These are phyloP conservation scores for Drosophila cracens DNA, from an alignment of 2,888 invertebrate species.

Conservation along the genomic window DNA sequence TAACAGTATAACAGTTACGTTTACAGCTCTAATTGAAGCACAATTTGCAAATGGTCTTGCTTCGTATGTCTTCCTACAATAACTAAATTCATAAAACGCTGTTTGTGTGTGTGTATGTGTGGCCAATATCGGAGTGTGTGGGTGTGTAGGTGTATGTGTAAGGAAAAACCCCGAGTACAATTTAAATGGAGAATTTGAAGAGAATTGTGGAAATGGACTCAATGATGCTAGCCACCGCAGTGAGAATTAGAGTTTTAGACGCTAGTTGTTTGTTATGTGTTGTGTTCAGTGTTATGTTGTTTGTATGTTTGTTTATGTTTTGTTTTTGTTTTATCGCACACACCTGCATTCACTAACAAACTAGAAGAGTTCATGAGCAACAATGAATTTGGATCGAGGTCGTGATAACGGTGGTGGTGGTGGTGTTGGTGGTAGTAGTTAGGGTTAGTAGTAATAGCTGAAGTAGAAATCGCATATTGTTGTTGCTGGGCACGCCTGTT, in stretches of 20 bases:
- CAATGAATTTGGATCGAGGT: conserved; percentile 84
- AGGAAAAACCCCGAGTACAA: conserved; percentile 22
- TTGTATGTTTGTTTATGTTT: conserved; percentile 51
- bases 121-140: conserved; percentile 24
- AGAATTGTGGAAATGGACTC: conserved; percentile 24
- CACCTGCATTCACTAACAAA: conserved; percentile 85
- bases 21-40: conserved; percentile 24
- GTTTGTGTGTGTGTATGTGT: conserved; percentile 21
- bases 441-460: conserved; percentile 60
- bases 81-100: conserved; percentile 13
- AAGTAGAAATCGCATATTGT: conserved; percentile 82
- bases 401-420: conserved; percentile 81
- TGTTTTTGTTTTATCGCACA: conserved; percentile 75
- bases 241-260: conserved; percentile 1
- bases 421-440: conserved; percentile 66
- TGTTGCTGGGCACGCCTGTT: conserved; percentile 83
- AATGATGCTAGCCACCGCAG: conserved; percentile 28
- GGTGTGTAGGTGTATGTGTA: conserved; percentile 14
- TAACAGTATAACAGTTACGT: background rate
- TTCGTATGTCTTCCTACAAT: conserved; percentile 50
- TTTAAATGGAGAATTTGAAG: conserved; percentile 11
- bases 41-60: conserved; percentile 13
- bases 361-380: conserved; percentile 84
- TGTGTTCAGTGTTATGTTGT: conserved; percentile 40
- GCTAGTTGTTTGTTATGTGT: conserved; percentile 34